Percentiles rank a stretch among this genome's conserved stretches.
Conservation (phyloP, 2,113 vertebrate species). For the Monarcha castaneiventris region DNA sequence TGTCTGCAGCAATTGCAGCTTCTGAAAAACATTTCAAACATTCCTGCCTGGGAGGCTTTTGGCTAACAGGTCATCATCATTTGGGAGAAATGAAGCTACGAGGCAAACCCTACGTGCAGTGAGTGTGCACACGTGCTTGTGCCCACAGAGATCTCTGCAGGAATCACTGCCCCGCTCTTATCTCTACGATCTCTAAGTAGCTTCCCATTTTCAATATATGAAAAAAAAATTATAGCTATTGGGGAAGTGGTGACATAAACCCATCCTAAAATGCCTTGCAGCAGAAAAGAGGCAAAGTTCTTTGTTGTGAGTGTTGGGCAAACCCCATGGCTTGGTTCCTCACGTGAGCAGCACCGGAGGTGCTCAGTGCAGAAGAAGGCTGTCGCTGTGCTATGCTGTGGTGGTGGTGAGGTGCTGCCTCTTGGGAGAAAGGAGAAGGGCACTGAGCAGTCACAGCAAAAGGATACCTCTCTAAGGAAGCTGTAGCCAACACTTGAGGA, state of each 20-base stretch:
- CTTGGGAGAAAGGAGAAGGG: neutral
- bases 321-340: neutral
- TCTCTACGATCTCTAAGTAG: neutral
- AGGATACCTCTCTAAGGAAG: neutral
- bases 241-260: neutral
- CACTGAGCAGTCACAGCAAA: neutral
- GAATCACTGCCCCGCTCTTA: neutral
- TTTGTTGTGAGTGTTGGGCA: neutral
- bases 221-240: neutral
- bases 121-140: neutral
- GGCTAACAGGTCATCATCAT: slow-evolving; percentile 21
- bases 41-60: slow-evolving; percentile 42
- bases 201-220: neutral
- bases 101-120: neutral
- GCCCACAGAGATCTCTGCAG: neutral
- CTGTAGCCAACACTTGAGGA: neutral
- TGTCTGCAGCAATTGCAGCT: slow-evolving; percentile 53
- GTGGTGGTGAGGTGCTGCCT: neutral
- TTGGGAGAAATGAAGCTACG: neutral
- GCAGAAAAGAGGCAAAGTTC: neutral
- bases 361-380: neutral
- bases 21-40: slow-evolving; percentile 56
- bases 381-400: fast-evolving
- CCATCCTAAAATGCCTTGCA: neutral
- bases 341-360: fast-evolving